Evolutionary conservation across 1,140 invertebrate species (phyloP).

Genomic region (Drosophila watanabei): DNA sequence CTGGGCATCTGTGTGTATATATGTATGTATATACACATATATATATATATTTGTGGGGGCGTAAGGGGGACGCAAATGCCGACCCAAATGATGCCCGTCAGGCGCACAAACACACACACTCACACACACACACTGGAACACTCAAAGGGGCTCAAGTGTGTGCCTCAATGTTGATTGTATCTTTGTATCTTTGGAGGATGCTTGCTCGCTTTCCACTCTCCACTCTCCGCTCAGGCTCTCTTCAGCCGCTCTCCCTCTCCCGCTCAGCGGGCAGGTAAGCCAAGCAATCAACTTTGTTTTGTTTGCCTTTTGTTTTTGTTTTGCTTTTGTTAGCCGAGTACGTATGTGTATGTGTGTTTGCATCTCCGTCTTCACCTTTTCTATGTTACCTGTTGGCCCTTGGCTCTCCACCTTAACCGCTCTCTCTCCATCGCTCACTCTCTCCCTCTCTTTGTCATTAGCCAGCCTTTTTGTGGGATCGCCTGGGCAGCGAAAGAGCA

Average conservation of each 20-base stretch:
- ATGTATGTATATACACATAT: background rate
- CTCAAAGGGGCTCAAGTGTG: conserved; percentile 45
- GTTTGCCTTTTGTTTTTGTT: conserved; percentile 54
- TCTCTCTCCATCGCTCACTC: background rate
- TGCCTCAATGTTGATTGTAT: conserved; percentile 69
- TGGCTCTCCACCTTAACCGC: conserved; percentile 30
- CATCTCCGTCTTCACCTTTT: conserved; percentile 33
- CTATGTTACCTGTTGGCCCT: conserved; percentile 39
- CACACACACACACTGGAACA: conserved; percentile 12
- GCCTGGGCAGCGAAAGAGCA: conserved; percentile 39
- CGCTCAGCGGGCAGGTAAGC: conserved; percentile 33
- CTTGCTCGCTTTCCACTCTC: conserved; percentile 32
- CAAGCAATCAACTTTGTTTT: conserved; percentile 57
- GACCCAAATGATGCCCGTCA: conserved; percentile 67
- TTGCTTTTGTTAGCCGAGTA: conserved; percentile 41
- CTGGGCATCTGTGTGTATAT: conserved; percentile 60
- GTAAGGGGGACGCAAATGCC: conserved; percentile 30
- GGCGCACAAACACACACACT: conserved; percentile 35
- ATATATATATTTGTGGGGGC: background rate
- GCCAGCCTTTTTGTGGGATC: conserved; percentile 48
- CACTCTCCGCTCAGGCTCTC: background rate
- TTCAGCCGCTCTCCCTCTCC: too few relatives aligned
- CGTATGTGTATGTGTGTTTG: conserved; percentile 10
- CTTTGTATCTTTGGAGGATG: conserved; percentile 72
- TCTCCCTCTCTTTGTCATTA: conserved; percentile 24